phyloP scores from a whole-genome alignment of 1,140 invertebrate genomes.

The Eupristina koningsbergeri region DNA sequence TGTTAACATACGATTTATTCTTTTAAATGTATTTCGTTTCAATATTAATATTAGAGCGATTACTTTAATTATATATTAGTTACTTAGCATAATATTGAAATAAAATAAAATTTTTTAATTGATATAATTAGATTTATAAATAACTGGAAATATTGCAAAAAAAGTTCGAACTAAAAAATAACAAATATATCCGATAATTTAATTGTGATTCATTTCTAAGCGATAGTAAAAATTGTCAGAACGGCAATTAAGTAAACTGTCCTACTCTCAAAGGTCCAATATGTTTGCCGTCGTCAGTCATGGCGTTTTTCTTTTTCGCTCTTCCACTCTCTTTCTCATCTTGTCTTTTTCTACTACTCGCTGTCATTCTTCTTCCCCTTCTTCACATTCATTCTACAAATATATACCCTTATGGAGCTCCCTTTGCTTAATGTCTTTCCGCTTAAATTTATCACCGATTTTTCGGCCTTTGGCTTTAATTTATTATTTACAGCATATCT shows the following conservation, averaged over 20 bases:
- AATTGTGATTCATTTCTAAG: slow-evolving; percentile 33
- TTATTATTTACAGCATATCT: slow-evolving; percentile 44
- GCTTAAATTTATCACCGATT: slow-evolving; percentile 44
- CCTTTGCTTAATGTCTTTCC: slow-evolving; percentile 46
- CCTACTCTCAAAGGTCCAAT: slow-evolving; percentile 68
- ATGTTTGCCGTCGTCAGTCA: slow-evolving; percentile 60
- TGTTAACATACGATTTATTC: too few species aligned
- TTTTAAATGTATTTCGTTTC: too few species aligned
- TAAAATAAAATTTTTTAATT: too few species aligned
- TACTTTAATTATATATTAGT: too few species aligned
- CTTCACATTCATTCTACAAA: slow-evolving; percentile 30
- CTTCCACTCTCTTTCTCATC: slow-evolving; percentile 2
- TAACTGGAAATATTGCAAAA: not conserved
- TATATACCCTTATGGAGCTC: slow-evolving; percentile 5
- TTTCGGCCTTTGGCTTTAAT: slow-evolving; percentile 37
- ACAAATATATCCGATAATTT: not conserved
- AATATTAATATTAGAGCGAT: too few species aligned
- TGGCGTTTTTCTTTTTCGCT: not conserved
- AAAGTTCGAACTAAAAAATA: not conserved
- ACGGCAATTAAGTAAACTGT: slow-evolving; percentile 67
- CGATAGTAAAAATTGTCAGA: slow-evolving; percentile 50
- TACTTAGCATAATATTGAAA: too few species aligned
- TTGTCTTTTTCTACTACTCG: not conserved
- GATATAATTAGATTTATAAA: too few species aligned
- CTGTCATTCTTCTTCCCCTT: slow-evolving; percentile 7